Base-by-base conservation (phyloP, 2,888 invertebrate genomes). In the Ommatoiulus sabulosus region DNA sequence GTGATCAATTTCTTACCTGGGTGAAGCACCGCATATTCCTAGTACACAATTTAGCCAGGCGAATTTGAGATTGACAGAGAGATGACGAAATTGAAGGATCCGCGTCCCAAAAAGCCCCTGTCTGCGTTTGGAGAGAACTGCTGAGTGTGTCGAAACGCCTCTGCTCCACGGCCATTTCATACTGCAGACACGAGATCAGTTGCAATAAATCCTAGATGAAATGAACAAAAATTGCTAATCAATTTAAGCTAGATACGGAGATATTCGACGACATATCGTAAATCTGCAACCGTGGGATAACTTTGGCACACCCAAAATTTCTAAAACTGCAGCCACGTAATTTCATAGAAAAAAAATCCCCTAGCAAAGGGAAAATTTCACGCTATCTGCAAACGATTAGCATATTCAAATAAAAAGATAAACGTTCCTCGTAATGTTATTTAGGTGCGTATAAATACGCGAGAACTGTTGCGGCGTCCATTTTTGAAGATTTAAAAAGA, bases 11-110 rank as follows among this genome's bases (percentile, higher is more conserved):
- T 12, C 86, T 90, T 90, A 93, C 93, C 92, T 92, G 92, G 44
- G 92, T 91, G 90, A 93, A 93, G 89, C 93, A 93, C 88, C 92
- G 91, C 93, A 93, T 93, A 89, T 92, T 93, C 43, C 93, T 90
- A 88, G 92, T 91, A 91, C 93, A 93, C 10, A 93, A 91, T n/a
- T 91, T 90, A 1, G 92, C 92, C 24, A 93, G 91, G 15, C 92
- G 90, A 8, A 91, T 91, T 90, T 93, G 93, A 5, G 92, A 92
- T 15, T 91, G 90, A 88, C 92, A 91, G 90, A 93, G 91, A 24
- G 92, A 92, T 44, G 91, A 91, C 1, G 92, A 92, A 84, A 93
- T 91, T 35, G 72, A 88, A n/a, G 20, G 17, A 46, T 88, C 91
- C 90, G 44, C 90, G 90, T 24, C 91, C 91, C 52, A 93, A 91